These are phyloP conservation scores for Amphiprion ocellaris DNA, from an alignment of 2,113 vertebrate genomes.

Conservation along the genomic window DNA sequence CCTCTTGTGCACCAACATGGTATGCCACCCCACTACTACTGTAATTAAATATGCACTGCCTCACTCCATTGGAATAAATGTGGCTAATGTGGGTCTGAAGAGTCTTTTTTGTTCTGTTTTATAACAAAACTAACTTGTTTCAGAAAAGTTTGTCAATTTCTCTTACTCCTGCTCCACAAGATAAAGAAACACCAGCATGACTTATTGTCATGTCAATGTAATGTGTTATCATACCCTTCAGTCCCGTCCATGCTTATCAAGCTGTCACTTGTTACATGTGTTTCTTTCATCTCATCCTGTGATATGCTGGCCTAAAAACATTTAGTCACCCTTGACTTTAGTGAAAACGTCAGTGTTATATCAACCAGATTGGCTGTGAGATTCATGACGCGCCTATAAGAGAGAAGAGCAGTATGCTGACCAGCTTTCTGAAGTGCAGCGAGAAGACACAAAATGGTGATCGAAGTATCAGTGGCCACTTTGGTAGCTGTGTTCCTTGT, in stretches of 20 bases:
- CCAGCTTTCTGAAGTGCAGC: conserved; percentile 31
- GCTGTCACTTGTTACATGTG: not conserved
- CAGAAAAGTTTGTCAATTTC: not conserved
- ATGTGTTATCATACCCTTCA: conserved; percentile 68
- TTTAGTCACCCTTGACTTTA: conserved; percentile 75
- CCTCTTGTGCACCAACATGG: conserved; percentile 47
- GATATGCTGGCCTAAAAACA: conserved; percentile 57
- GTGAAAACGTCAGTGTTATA: conserved; percentile 30
- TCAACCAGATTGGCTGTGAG: not conserved
- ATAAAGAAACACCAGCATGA: conserved; percentile 13
- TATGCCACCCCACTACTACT: conserved; percentile 77
- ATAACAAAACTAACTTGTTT: not conserved
- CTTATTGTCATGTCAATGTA: conserved; percentile 6
- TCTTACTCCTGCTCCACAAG: not conserved
- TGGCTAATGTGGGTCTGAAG: conserved; percentile 66
- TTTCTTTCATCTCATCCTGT: conserved; percentile 25
- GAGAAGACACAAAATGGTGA: conserved; percentile 39
- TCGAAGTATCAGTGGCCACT: conserved; percentile 58
- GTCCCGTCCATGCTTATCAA: conserved; percentile 26
- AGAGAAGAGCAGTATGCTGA: not conserved
- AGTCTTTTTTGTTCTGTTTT: conserved; percentile 23
- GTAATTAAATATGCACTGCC: conserved; percentile 82
- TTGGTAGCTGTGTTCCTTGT: conserved; percentile 67
- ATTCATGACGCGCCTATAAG: conserved; percentile 68
- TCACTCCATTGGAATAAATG: conserved; percentile 78